Percentiles rank a stretch among this genome's conserved stretches.
These are phyloP conservation scores for Spinus olivaceus DNA, from an alignment of 2,797 vertebrate species.

Conservation along the genomic window DNA sequence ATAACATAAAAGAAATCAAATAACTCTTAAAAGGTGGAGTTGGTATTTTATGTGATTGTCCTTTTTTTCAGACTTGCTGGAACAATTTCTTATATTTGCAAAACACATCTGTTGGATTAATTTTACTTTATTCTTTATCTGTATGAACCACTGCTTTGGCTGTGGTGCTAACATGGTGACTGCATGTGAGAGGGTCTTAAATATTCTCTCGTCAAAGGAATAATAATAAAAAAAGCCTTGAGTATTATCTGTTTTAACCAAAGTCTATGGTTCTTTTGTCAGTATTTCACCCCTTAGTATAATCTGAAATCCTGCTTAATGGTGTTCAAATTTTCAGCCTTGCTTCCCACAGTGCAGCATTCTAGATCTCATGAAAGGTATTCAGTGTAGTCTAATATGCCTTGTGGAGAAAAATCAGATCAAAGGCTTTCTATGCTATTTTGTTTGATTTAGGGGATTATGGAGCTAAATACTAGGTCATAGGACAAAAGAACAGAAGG, in stretches of 20 bases:
- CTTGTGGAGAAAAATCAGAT: not conserved
- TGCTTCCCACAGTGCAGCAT: not conserved
- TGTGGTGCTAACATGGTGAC: not conserved
- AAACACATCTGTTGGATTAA: not conserved
- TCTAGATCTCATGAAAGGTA: not conserved
- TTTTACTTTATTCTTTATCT: slow-evolving; percentile 28
- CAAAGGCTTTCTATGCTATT: not conserved
- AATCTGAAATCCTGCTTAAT: slow-evolving; percentile 1
- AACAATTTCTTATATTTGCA: slow-evolving; percentile 3
- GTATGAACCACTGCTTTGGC: slow-evolving; percentile 7
- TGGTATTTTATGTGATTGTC: not conserved
- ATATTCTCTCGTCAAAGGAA: slow-evolving; percentile 38
- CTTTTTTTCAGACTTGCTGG: not conserved
- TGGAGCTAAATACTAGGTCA: not conserved
- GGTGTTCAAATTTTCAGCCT: not conserved
- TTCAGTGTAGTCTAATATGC: not conserved
- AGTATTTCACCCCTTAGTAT: not conserved
- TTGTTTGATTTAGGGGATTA: not conserved
- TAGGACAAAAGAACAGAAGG: not conserved
- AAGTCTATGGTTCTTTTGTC: slow-evolving; percentile 11
- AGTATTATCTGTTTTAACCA: slow-evolving; percentile 26
- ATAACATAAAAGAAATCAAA: not conserved
- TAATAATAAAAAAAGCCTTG: not conserved
- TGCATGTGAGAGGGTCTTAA: slow-evolving; percentile 46
- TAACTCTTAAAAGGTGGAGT: not conserved